Evolutionary conservation across 2,888 invertebrate species (phyloP), one percentile per base, ranked within the genome.

Genomic region (Machimus atricapillus): DNA sequence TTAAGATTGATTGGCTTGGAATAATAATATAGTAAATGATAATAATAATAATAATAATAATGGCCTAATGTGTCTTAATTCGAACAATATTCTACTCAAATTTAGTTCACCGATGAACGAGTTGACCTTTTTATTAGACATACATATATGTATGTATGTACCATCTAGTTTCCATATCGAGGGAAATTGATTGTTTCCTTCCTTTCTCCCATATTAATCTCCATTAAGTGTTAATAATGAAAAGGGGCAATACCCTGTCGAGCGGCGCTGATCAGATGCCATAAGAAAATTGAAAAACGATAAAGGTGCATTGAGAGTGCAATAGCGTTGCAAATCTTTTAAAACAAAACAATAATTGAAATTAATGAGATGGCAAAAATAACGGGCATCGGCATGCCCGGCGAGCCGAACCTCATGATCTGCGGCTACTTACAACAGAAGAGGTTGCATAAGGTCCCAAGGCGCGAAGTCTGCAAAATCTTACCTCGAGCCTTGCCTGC

Each of bases 401-500:
- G 37, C n/a, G 37, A 76, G 6, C 16, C 76, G 12, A 76, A 76
- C 34, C 37, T 37, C 34, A 37, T 19, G 34, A 76, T 37, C 34
- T 40, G 37, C 16, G 37, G 76, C n/a, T 76, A n/a, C 34, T 76
- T 76, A n/a, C 31, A 81, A 81, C 81, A 27, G 78, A 52, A 12
- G 81, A 46, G 14, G 34, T 81, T 81, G 81, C 81, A 81, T 81
- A 81, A 81, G 81, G 81, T n/a, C 76, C 23, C 66, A 66, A 66
- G 66, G 66, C 27, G 66, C 34, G 5, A 76, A 40, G 76, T 76
- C 76, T 76, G 76, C 34, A 81, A 34, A 34, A 52, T 56, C 3
- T 14, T 56, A 56, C 81, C 52, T 34, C 16, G 31, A 56, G 43
- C 81, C 56, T 31, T 81, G 46, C 31, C 14, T 16, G 52, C 31